Evolutionary conservation across 1,140 invertebrate species (phyloP).

Genomic region (Subanguina moxae): DNA sequence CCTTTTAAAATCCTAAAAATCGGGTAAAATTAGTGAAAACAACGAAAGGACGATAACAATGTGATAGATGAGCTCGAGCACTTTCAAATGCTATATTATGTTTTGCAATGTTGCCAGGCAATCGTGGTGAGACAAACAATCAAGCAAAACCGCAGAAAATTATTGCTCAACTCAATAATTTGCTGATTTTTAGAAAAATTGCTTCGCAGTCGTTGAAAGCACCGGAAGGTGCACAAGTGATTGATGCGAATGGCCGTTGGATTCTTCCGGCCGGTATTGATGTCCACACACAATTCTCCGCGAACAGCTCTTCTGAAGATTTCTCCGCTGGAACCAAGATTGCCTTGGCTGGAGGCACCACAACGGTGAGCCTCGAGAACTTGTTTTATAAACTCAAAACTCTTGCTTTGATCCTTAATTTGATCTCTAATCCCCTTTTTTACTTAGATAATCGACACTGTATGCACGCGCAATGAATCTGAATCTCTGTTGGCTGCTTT

Average conservation of each 20-base stretch:
- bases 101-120: too few relatives aligned
- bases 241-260: constrained; percentile 41
- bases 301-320: constrained; percentile 72
- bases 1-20: too few relatives aligned
- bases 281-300: constrained; percentile 74
- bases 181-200: constrained; percentile 36
- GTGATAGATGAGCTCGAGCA: too few relatives aligned
- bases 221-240: constrained; percentile 28
- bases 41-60: too few relatives aligned
- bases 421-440: too few relatives aligned
- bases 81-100: too few relatives aligned
- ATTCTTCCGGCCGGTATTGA: constrained; percentile 72
- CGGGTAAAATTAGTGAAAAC: too few relatives aligned
- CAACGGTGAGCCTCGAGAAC: constrained; percentile 73
- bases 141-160: too few relatives aligned
- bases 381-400: too few relatives aligned
- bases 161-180: too few relatives aligned
- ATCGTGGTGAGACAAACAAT: too few relatives aligned
- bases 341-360: constrained; percentile 82
- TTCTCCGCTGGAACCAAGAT: constrained; percentile 84
- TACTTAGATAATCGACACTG: constrained; percentile 46
- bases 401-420: too few relatives aligned
- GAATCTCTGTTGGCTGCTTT: constrained; percentile 85
- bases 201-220: constrained; percentile 24
- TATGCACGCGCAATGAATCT: constrained; percentile 62